Percentiles rank a stretch among this genome's conserved stretches.
Evolutionary conservation across 1,140 invertebrate genomes (phyloP).

Genomic region (Magallana gigas): DNA sequence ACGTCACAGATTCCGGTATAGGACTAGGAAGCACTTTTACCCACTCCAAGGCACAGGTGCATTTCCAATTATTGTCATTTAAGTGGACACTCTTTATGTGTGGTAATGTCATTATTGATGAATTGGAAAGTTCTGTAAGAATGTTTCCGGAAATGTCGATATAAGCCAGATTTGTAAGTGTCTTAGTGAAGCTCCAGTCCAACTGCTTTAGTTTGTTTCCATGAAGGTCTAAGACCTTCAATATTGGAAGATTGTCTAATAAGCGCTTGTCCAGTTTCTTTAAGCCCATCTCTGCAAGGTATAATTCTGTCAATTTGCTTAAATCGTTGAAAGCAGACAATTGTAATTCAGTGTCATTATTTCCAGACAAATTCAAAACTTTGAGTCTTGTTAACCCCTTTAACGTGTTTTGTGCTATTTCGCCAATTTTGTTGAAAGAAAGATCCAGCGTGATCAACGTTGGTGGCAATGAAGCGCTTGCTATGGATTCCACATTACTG

Average conservation of each 20-base stretch:
- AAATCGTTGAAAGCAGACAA: slow-evolving; percentile 13
- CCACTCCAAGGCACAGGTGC: slow-evolving; percentile 17
- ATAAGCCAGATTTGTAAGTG: background rate
- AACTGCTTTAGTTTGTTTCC: slow-evolving; percentile 1
- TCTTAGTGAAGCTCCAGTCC: background rate
- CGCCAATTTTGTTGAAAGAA: background rate
- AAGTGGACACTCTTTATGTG: background rate
- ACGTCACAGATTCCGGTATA: background rate
- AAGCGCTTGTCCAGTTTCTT: background rate
- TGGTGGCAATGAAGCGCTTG: background rate
- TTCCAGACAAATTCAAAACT: slow-evolving; percentile 10
- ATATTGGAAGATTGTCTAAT: background rate
- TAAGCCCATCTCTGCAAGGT: slow-evolving; percentile 6
- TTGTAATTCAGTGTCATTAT: slow-evolving; percentile 10
- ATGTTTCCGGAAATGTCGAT: slow-evolving; percentile 24
- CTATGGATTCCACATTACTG: background rate
- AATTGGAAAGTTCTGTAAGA: background rate
- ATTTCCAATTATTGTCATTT: background rate
- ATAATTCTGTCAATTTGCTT: background rate
- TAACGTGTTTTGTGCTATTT: slow-evolving; percentile 17
- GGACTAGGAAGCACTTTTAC: background rate
- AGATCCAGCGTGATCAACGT: background rate
- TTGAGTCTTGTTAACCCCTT: background rate
- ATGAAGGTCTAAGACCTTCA: background rate
- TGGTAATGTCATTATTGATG: background rate